Percentiles rank a stretch among this genome's conserved stretches.
These are phyloP conservation scores for Drosophila borborema DNA, from an alignment of 2,888 invertebrate species.

Conservation along the genomic window DNA sequence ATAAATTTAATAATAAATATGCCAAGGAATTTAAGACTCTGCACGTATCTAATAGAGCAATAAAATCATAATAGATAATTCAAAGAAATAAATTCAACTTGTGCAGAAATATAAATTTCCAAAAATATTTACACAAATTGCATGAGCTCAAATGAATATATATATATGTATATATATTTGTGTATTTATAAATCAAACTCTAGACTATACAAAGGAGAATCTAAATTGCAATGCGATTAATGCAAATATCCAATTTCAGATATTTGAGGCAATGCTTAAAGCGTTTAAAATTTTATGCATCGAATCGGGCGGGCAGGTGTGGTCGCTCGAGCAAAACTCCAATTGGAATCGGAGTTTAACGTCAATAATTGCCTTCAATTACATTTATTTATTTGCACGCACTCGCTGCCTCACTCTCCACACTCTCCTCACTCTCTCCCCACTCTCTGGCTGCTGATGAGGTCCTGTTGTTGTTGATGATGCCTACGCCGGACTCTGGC, in stretches of 20 bases:
- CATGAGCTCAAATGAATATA: neutral
- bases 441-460: conserved; percentile 10
- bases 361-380: conserved; percentile 80
- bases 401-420: conserved; percentile 31
- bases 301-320: conserved; percentile 16
- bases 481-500: conserved; percentile 35
- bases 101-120: neutral
- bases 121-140: conserved; percentile 6
- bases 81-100: conserved; percentile 11
- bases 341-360: conserved; percentile 70
- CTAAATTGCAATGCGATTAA: conserved; percentile 36
- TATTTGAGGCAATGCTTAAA: conserved; percentile 49
- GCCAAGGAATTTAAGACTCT: conserved; percentile 22
- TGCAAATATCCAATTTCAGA: conserved; percentile 58
- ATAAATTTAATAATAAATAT: conserved; percentile 42
- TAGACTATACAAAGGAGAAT: conserved; percentile 1
- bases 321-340: conserved; percentile 49
- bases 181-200: neutral
- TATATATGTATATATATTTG: neutral
- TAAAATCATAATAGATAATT: conserved; percentile 25
- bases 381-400: conserved; percentile 79
- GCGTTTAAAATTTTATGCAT: conserved; percentile 43
- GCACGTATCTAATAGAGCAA: conserved; percentile 30
- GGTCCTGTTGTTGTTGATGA: conserved; percentile 22
- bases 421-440: conserved; percentile 5